Evolutionary conservation across 2,113 vertebrate genomes (phyloP), one percentile per base, ranked within the genome.

Genomic region (Otis tarda): DNA sequence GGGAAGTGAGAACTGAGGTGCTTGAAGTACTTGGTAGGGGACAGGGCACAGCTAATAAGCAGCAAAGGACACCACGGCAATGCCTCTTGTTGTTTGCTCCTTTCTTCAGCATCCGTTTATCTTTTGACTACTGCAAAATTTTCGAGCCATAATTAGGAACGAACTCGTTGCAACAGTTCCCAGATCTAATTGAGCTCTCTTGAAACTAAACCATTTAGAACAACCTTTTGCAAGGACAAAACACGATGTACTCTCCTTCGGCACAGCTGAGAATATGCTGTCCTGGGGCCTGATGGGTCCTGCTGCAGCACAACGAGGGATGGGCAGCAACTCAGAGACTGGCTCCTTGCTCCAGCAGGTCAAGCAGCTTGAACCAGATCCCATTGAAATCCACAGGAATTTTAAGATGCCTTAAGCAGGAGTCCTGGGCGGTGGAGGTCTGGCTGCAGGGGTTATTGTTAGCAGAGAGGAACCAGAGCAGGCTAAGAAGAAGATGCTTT

Each of bases 161-260:
- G 12, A 93, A 81, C 65, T 64, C 15, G 7, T 92, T 83, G 71
- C 80, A 78, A 59, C 79, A 95, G 88, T 70, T 87, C 70, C 65
- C 63, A 70, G 82, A 80, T 55, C 59, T 93, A 94, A 96, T 39
- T 88, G 94, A 88, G 71, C 63, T 60, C 82, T 90, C 71, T 80
- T 83, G 78, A 87, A 89, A 90, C 23, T 17, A 94, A 94, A 91
- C 78, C 63, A 74, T 92, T 96, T 92, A 70, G 68, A 90, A 93
- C 31, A 90, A 70, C 67, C 75, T 85, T 93, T 65, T 83, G 41
- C 90, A 80, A 93, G 93, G 85, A 95, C 27, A 2, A 93, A 93
- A 88, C 75, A 70, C 0, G 0, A 55, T 80, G 93, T 96, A 80
- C 94, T 93, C 20, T 86, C 37, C 75, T 52, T 70, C 19, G 30